Evolutionary conservation across 2,888 invertebrate genomes (phyloP), one percentile per base, ranked within the genome.

Genomic region (Ectemnius cavifrons): DNA sequence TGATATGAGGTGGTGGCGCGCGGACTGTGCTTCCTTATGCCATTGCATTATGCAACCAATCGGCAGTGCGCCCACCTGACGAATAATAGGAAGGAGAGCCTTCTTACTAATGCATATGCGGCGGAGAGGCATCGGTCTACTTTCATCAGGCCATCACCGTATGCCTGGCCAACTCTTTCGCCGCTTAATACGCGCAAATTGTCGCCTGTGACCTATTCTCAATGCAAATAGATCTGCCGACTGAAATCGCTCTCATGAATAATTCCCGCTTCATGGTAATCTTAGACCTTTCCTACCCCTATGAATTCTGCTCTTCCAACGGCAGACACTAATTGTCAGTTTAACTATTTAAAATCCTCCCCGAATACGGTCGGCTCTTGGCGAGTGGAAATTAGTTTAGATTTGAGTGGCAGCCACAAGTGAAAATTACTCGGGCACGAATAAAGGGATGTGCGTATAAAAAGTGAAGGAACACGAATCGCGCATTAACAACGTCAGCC

Each of bases 51-150:
- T 52, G 13, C 52, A 69, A 59, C 58, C 66, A 61, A 78, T 75
- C 63, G 60, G 45, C 28, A 37, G 28, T 49, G 49, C 52, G 13
- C 13, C 13, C 16, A 52, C 61, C 8, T n/a, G 45, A 13, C 37
- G 45, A 61, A 63, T 67, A 63, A 66, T 71, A 23, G 47, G 4
- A 20, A 66, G 57, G n/a, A 13, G n/a, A 72, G 74, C 66, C 59
- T 77, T 28, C 64, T 82, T 80, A 65, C 71, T 62, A 68, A 67
- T 75, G 71, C 77, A 68, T 71, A 75, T 75, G 73, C 75, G 71
- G 23, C 23, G 3, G 3, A 23, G 23, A 69, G 57, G 58, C 59
- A 66, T 71, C 67, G 57, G 59, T 66, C 76, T 72, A 74, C 74
- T 74, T 76, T 64, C 63, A 65, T 65, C 65, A 11, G 68, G 64